Base-by-base conservation (phyloP, 2,888 invertebrate species). In the Nomada lathburiana region DNA sequence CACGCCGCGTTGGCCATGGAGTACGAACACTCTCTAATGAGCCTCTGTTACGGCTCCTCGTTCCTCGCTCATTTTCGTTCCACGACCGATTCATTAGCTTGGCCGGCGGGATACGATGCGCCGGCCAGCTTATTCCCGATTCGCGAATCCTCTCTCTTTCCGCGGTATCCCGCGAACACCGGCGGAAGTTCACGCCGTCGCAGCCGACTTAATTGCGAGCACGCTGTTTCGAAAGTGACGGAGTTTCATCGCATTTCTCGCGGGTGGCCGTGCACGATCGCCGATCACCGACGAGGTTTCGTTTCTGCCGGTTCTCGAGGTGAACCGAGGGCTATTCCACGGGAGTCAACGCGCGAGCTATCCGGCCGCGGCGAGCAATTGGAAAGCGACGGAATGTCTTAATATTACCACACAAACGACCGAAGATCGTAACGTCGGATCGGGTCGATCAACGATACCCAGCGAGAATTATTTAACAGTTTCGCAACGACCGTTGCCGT, bases 21-120 rank as follows among this genome's bases (percentile, higher is more conserved):
- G 93, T 93, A 92, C 93, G 92, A 92, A 92, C 91, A 91, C 93
- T 94, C 93, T 93, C 93, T 94, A 93, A 93, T 91, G 93, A 93
- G 92, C 90, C 78, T 90, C 92, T 92, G 92, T 92, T 90, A 87
- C 91, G 85, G 91, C 88, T 86, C 86, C 82, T 82, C 82, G 84
- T 82, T 87, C 69, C 68, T 77, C 80, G 79, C 81, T 87, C 84
- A 78, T 86, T 82, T 84, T 82, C 88, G 88, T 91, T 90, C 89
- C 88, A 89, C 87, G 84, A 74, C 88, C 84, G 88, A 90, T 90
- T 91, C 90, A 89, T 91, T 91, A 89, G 78, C 76, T 91, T 91
- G 88, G 78, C 76, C 78, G 62, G 76, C 63, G 73, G 29, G 62
- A 62, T 47, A 23, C 60, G n/a, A 18, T 1, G 18, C 16, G n/a